Base-by-base conservation (phyloP, 2,888 invertebrate genomes). In the Malthinus seriepunctatus region DNA sequence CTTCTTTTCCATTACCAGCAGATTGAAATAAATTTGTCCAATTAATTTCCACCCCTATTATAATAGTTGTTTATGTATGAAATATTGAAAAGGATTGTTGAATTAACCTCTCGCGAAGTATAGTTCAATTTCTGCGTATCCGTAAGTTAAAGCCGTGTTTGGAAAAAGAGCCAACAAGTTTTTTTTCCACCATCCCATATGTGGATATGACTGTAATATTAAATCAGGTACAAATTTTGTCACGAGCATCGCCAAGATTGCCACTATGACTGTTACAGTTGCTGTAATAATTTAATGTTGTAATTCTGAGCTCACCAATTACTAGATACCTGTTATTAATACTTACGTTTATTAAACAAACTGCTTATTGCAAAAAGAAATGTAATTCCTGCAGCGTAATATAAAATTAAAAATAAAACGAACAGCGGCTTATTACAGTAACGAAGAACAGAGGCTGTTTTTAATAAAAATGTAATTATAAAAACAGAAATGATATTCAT, bases 371-470 rank as follows among this genome's bases (percentile, higher is more conserved):
- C 85, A 73, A 93, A 93, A 72, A 88, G 88, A 73, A 90, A 89
- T 51, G 84, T 85, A 66, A 92, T 89, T 47, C 85, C 83, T 33
- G 88, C 82, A 39, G 86, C 80, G 56, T 88, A 78, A 72, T 91
- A 95, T 32, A 91, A 74, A 3, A 90, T 67, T 7, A 95, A 68
- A 71, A 89, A 90, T 49, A 91, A 79, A 37, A 90, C 79, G 15
- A 93, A 70, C 6, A 91, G 82, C 0, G 82, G 76, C 67, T 86
- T 85, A 63, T 87, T 82, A 0, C 87, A 85, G 68, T 86, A 79
- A 10, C 89, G 88, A 50, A 94, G 84, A 2, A 93, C 87, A 0
- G 88, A 81, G 64, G 84, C 95, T 89, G 94, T 93, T 79, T 95
- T 91, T 81, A 93, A 93, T n/a, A n/a, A n/a, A n/a, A n/a, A n/a